Evolutionary conservation across 2,113 vertebrate genomes (phyloP), one percentile per base, ranked within the genome.

Genomic region (Myrmecophaga tridactyla): DNA sequence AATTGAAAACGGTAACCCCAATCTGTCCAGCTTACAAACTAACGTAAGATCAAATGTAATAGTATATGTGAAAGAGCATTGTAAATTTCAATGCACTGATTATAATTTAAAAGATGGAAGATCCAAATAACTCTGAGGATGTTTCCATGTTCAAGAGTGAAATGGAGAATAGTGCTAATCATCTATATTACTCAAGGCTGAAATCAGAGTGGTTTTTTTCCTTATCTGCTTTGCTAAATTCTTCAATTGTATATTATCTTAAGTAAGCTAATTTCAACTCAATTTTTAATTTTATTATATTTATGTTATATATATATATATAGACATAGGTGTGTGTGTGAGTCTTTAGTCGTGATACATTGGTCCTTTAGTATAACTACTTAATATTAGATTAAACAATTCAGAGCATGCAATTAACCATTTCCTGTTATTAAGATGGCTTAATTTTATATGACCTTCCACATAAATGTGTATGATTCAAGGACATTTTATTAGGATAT

Each of bases 361-460:
- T 36, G 36, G 46, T 77, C 4, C 1, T 62, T 31, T 34, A 73
- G 34, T 8, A 90, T 67, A 77, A 53, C 14, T 69, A 43, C 7
- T 86, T 4, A 70, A n/a, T 62, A 65, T 70, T 67, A 73, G 2
- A 77, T 73, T 51, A 15, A 3, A 82, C 77, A 39, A 94, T 62
- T 93, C 58, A 39, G 34, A 96, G 27, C 21, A 78, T 70, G 73
- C 81, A 90, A 48, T 29, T 62, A 27, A 78, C 43, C 25, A 84
- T 63, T 83, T n/a, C 34, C 89, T 48, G 4, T 72, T 90, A 90
- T 58, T 63, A 73, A 70, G 80, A 53, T 90, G 20, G 25, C 9
- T 58, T 56, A 53, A 82, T 48, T 95, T 92, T 62, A 51, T 86
- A 39, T 90, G 31, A 43, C 10, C 3, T 67, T 88, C 41, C n/a